Percentiles rank a stretch among this genome's conserved stretches.
Conservation (phyloP, 2,113 vertebrate genomes). For the Garra rufa region DNA sequence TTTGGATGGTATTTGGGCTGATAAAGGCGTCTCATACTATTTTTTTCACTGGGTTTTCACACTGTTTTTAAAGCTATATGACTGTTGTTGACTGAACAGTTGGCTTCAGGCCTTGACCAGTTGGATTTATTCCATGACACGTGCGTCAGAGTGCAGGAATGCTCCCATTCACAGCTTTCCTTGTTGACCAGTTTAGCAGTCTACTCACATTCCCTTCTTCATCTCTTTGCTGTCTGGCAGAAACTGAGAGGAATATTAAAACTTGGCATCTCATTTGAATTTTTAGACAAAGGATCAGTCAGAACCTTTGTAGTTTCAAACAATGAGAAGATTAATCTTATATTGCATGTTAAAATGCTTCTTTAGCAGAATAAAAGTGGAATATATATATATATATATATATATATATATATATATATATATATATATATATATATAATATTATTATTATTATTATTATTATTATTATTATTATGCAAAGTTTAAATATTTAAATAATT, state of each 20-base stretch:
- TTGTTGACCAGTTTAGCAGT: not conserved
- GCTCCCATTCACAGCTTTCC: slow-evolving; percentile 39
- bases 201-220: not conserved
- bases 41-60: slow-evolving; percentile 15
- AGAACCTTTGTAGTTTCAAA: not conserved
- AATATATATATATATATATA: too few species aligned
- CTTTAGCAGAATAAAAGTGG: too few species aligned
- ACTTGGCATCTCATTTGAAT: not conserved
- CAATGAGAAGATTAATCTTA: too few species aligned
- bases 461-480: too few species aligned
- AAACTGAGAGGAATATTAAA: not conserved
- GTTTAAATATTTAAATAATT: too few species aligned
- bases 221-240: not conserved
- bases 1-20: not conserved
- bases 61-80: not conserved
- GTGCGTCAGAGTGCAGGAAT: slow-evolving; percentile 45
- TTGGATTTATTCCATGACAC: slow-evolving; percentile 37
- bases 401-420: too few species aligned
- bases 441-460: too few species aligned
- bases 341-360: too few species aligned
- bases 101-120: slow-evolving; percentile 31
- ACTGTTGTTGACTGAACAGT: not conserved
- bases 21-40: not conserved
- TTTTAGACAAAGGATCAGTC: not conserved
- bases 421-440: too few species aligned